Base-by-base conservation (phyloP, 2,888 invertebrate genomes). In the Netelia inedita region DNA sequence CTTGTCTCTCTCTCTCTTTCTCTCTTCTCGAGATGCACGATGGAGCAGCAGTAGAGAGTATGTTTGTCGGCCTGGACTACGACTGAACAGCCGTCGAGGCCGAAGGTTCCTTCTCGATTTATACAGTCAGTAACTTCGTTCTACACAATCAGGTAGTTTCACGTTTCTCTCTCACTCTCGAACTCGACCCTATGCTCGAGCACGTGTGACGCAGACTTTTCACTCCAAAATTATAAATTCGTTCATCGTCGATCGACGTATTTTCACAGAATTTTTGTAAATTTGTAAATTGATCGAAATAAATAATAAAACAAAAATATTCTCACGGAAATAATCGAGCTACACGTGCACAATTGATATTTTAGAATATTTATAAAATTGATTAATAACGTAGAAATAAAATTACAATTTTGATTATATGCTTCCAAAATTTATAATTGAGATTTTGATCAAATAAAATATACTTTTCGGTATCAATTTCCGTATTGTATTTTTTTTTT, bases 61-160 rank as follows among this genome's bases (percentile, higher is more conserved):
- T 66, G 55, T 41, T 9, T 23, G 73, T 68, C 50, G 28, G 28
- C 3, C 16, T 66, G 69, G 68, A 16, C 53, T 68, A 57, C 16
- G 5, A 19, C 41, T 73, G 74, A 65, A 75, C 74, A 19, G 73
- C 16, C 19, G 16, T 68, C 69, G 79, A 83, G 83, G 79, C 79
- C 74, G 79, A 83, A 74, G 83, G 69, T 79, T 69, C 63, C 46
- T 59, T 71, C 14, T 66, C 57, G 16, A 79, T 63, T 72, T 53
- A 43, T 72, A 53, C 23, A 71, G 21, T 79, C 43, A 16, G 19
- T 57, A 9, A 57, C 5, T 57, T 57, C 19, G 19, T 65, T 79
- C 53, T 61, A 19, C 53, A 71, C 28, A 63, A 35, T 79, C 63
- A n/a, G 21, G 55, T 71, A 11, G 9, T 57, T 57, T 43, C 59